These are phyloP conservation scores for Clarias laeviceps DNA, from an alignment of 2,797 vertebrate species.

Conservation along the genomic window DNA sequence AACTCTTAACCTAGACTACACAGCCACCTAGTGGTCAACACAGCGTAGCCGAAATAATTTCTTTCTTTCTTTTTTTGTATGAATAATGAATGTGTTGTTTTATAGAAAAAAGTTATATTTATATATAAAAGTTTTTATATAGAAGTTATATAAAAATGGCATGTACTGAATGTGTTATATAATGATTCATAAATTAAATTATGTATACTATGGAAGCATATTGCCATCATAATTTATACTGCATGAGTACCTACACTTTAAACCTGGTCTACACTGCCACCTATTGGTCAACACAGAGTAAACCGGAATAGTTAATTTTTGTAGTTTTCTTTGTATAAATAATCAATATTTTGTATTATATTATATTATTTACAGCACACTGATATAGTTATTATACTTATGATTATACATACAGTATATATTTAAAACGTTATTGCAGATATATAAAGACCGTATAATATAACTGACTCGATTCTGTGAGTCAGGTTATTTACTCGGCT, in stretches of 20 bases:
- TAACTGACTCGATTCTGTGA: neutral
- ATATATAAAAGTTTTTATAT: too few species aligned
- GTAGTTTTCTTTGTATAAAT: neutral
- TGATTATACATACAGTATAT: too few species aligned
- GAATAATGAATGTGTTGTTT: neutral
- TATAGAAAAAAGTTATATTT: too few species aligned
- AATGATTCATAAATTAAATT: too few species aligned
- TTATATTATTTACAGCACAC: neutral
- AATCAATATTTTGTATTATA: neutral
- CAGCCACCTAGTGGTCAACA: conserved; percentile 10
- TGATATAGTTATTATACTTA: neutral
- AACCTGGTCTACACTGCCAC: conserved; percentile 8
- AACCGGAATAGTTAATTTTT: neutral
- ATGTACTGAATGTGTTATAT: too few species aligned
- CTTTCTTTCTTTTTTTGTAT: too few species aligned
- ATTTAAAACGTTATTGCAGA: neutral
- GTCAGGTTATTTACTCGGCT: neutral
- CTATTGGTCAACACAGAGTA: neutral
- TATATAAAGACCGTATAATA: neutral
- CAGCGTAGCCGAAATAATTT: too few species aligned
- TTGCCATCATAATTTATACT: too few species aligned
- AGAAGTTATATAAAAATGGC: too few species aligned
- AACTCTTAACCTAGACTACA: conserved; percentile 3
- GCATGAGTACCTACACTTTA: neutral
- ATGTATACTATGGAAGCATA: too few species aligned